Conservation (phyloP, 2,113 vertebrate genomes). For the Herpailurus yagouaroundi region DNA sequence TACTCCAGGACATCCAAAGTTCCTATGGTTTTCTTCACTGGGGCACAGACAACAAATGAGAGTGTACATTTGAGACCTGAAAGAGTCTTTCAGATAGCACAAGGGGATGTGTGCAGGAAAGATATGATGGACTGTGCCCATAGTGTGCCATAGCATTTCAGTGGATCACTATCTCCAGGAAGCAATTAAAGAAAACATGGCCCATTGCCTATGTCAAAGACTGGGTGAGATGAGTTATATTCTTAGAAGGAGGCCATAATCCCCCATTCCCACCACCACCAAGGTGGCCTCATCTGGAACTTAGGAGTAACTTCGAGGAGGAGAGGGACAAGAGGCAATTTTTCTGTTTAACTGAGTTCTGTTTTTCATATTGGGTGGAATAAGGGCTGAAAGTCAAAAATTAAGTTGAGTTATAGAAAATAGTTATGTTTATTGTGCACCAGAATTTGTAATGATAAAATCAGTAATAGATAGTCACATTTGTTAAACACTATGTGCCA, state of each 20-base stretch:
- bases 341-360: not conserved
- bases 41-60: not conserved
- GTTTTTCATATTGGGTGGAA: conserved; percentile 16
- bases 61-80: not conserved
- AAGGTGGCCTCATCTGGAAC: not conserved
- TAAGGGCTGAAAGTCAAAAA: not conserved
- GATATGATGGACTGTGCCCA: not conserved
- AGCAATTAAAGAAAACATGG: not conserved
- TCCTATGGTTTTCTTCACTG: not conserved
- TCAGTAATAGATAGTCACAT: not conserved
- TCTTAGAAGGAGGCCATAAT: not conserved
- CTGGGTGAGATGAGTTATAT: not conserved
- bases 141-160: not conserved
- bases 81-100: not conserved
- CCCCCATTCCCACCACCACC: not conserved
- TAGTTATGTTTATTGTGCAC: not conserved
- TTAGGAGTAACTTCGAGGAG: not conserved
- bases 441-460: conserved; percentile 3
- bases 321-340: not conserved
- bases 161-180: not conserved
- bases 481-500: not conserved
- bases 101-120: not conserved
- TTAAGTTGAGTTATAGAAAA: conserved; percentile 20
- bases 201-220: not conserved
- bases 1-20: not conserved